Evolutionary conservation across 2,888 invertebrate species (phyloP).

Genomic region (Drosophila rellima): DNA sequence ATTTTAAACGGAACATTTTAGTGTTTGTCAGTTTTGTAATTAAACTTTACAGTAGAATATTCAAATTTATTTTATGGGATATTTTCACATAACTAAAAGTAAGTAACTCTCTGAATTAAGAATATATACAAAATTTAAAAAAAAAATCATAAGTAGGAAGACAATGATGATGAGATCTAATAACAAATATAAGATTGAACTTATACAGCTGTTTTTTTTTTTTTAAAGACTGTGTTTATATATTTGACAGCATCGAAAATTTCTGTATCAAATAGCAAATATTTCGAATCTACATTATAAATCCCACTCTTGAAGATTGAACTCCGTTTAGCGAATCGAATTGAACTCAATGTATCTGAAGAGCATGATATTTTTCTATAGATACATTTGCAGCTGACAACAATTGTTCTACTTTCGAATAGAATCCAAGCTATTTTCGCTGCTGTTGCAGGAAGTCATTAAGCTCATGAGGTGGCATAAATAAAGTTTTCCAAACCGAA

Average conservation of each 20-base stretch:
- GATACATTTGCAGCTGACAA: conserved; percentile 48
- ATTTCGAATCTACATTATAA: not conserved
- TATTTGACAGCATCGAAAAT: not conserved
- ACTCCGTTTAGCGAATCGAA: not conserved
- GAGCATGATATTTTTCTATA: conserved; percentile 3
- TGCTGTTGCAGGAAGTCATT: conserved; percentile 75
- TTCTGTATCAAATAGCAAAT: not conserved
- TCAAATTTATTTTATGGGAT: too few species aligned
- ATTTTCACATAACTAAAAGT: too few species aligned
- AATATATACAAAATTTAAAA: too few species aligned
- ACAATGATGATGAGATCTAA: too few species aligned
- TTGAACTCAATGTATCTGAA: not conserved
- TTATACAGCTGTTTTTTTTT: too few species aligned
- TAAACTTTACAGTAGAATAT: too few species aligned
- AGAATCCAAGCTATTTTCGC: conserved; percentile 41
- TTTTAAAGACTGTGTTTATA: not conserved
- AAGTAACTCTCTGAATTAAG: too few species aligned
- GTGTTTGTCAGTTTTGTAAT: not conserved
- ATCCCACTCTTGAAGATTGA: not conserved
- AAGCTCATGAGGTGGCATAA: conserved; percentile 74
- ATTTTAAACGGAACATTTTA: not conserved
- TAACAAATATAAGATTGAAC: too few species aligned
- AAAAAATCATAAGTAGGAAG: too few species aligned
- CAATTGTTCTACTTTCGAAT: conserved; percentile 54
- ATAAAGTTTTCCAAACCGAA: conserved; percentile 65